Percentiles rank a stretch among this genome's conserved stretches.
Evolutionary conservation across 2,888 invertebrate genomes (phyloP).

Genomic region (Cerastoderma edule): DNA sequence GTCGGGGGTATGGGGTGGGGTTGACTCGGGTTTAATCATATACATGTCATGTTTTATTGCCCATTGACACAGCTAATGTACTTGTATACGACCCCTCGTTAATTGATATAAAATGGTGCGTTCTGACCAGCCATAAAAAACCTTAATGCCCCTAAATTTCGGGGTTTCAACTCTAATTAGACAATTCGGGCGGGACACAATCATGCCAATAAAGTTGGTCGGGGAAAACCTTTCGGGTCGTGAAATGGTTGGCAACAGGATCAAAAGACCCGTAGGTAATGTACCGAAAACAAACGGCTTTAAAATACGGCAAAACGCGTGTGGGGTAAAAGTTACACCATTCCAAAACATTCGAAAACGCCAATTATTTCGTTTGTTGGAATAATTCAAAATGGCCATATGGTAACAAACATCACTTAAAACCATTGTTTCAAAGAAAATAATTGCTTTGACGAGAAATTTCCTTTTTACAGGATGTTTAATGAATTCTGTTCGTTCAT

Average conservation of each 20-base stretch:
- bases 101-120: constrained; percentile 31
- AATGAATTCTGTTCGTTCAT: too few relatives aligned
- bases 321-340: constrained; percentile 7
- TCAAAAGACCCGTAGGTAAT: constrained; percentile 26
- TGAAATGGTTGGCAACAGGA: constrained; percentile 23
- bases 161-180: constrained; percentile 27
- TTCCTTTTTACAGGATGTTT: too few relatives aligned
- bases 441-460: too few relatives aligned
- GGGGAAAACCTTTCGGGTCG: background rate
- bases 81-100: constrained; percentile 10
- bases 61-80: constrained; percentile 8
- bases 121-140: constrained; percentile 18
- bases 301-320: constrained; percentile 17
- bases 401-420: too few relatives aligned
- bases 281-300: constrained; percentile 25
- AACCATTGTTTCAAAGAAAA: too few relatives aligned
- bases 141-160: constrained; percentile 24
- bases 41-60: background rate
- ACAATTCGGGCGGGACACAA: constrained; percentile 15
- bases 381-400: too few relatives aligned
- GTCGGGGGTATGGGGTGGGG: background rate
- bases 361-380: background rate
- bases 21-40: background rate
- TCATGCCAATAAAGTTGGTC: constrained; percentile 20
- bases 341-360: background rate